Percentiles rank a stretch among this genome's conserved stretches.
Conservation (phyloP, 2,888 invertebrate genomes). For the Byasa hedistus region DNA sequence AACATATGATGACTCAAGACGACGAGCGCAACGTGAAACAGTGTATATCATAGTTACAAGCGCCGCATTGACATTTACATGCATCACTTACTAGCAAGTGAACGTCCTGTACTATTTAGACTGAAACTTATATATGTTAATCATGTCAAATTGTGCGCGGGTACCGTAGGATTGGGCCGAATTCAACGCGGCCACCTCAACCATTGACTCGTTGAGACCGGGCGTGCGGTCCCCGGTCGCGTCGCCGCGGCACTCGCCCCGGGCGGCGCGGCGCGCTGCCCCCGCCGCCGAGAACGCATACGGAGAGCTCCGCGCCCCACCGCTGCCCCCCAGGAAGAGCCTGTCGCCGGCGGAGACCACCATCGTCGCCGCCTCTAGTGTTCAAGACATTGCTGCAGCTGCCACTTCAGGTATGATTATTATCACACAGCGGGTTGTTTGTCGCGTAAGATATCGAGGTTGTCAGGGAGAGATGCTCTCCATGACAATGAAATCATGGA, state of each 20-base stretch:
- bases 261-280: constrained; percentile 5
- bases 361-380: constrained; percentile 62
- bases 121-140: too few species aligned
- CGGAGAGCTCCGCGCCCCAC: constrained; percentile 69
- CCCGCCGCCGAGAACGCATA: constrained; percentile 64
- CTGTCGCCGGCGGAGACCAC: constrained; percentile 67
- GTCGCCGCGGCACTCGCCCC: constrained; percentile 77
- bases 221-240: constrained; percentile 77
- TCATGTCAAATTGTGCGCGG: neutral
- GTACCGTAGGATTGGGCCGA: constrained; percentile 78
- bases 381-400: constrained; percentile 66
- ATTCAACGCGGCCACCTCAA: constrained; percentile 83
- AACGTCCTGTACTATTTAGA: too few species aligned
- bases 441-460: too few species aligned
- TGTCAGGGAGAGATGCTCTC: too few species aligned
- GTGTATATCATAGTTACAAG: too few species aligned
- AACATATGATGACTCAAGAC: too few species aligned
- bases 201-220: constrained; percentile 77
- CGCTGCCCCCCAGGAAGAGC: constrained; percentile 81
- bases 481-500: too few species aligned
- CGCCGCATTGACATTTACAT: too few species aligned
- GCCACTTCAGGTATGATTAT: constrained; percentile 47
- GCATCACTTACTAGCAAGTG: too few species aligned
- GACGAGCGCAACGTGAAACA: too few species aligned
- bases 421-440: too few species aligned